A percentile compares a stretch with the other conserved stretches of the same genome.
These are phyloP conservation scores for Rhyacichthys aspro DNA, from an alignment of 2,797 vertebrate genomes.

Conservation along the genomic window DNA sequence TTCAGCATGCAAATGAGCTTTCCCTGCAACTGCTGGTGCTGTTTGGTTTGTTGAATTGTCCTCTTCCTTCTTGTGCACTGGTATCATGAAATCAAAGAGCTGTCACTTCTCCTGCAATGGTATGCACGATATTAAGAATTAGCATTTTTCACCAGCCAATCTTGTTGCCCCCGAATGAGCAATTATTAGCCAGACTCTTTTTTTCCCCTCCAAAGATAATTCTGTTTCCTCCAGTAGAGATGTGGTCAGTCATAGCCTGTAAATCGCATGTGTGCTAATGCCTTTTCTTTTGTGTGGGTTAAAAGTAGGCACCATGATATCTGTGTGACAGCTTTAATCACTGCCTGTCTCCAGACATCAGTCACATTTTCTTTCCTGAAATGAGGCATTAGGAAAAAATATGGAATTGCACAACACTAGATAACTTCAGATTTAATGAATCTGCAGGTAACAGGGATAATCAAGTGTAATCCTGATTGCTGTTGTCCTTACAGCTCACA, in stretches of 20 bases:
- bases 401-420: neutral
- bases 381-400: slow-evolving; percentile 22
- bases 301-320: slow-evolving; percentile 30
- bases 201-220: slow-evolving; percentile 42
- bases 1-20: slow-evolving; percentile 79
- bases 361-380: slow-evolving; percentile 5
- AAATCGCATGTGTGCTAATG: neutral
- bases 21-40: slow-evolving; percentile 62
- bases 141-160: slow-evolving; percentile 74
- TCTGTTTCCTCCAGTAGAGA: slow-evolving; percentile 33
- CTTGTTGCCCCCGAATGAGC: slow-evolving; percentile 74
- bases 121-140: slow-evolving; percentile 76
- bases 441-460: slow-evolving; percentile 21
- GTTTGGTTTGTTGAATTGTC: slow-evolving; percentile 56
- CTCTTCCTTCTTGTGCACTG: slow-evolving; percentile 42
- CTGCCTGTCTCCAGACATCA: slow-evolving; percentile 20
- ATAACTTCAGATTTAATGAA: slow-evolving; percentile 25
- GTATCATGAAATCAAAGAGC: slow-evolving; percentile 79
- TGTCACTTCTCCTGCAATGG: slow-evolving; percentile 76
- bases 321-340: slow-evolving; percentile 39
- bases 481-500: slow-evolving; percentile 36
- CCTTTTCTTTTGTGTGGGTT: slow-evolving; percentile 29
- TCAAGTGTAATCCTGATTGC: slow-evolving; percentile 37
- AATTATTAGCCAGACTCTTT: slow-evolving; percentile 65
- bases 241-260: slow-evolving; percentile 44